phyloP scores from a whole-genome alignment of 2,113 vertebrate species.

The Tretioscincus oriximinensis region DNA sequence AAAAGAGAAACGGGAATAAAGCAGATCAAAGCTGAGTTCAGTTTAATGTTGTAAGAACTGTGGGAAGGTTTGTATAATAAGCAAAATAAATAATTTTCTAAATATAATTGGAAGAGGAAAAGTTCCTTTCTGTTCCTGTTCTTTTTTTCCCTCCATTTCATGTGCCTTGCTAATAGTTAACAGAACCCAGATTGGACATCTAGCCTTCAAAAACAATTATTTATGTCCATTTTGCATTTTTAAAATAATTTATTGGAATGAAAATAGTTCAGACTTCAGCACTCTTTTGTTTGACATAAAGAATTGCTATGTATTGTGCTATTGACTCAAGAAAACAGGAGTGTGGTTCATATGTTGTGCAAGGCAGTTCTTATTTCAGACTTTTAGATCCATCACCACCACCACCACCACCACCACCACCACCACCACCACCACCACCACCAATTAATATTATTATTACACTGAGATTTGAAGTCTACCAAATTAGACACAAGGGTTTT shows the following conservation, averaged over 20 bases:
- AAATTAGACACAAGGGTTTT: too few relatives aligned
- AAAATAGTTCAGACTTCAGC: not conserved
- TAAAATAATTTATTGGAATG: not conserved
- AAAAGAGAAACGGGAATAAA: slow-evolving; percentile 18
- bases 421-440: too few relatives aligned
- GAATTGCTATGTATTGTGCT: not conserved
- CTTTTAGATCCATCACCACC: too few relatives aligned
- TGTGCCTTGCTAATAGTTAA: not conserved
- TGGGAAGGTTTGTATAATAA: rapidly evolving
- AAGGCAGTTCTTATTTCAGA: not conserved
- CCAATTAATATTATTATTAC: too few relatives aligned
- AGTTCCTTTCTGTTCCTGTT: not conserved
- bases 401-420: too few relatives aligned
- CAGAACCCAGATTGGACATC: not conserved
- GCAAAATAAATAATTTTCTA: slow-evolving; percentile 4
- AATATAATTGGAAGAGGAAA: slow-evolving; percentile 26
- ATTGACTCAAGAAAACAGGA: not conserved
- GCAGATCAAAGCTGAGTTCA: slow-evolving; percentile 18
- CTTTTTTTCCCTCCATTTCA: not conserved
- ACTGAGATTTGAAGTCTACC: too few relatives aligned
- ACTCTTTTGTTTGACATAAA: not conserved
- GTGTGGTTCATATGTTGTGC: not conserved
- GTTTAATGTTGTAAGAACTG: too few relatives aligned
- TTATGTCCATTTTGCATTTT: not conserved
- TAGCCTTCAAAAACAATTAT: not conserved